Base-by-base conservation (phyloP, 1,140 invertebrate genomes). In the Bombus consobrinus region DNA sequence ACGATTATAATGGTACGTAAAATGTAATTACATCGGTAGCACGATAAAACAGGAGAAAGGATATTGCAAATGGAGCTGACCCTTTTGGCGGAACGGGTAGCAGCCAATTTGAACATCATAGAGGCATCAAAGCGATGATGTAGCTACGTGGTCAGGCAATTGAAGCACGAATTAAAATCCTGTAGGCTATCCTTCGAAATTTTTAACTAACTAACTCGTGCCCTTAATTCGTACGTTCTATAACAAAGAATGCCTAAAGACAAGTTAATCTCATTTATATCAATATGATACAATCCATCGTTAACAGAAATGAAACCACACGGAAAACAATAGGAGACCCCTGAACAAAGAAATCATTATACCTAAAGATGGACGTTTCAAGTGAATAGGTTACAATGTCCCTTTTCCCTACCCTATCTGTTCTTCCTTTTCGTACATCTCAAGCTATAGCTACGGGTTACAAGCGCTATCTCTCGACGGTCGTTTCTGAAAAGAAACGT, bases 111-210 rank as follows among this genome's bases (percentile, higher is more conserved):
- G 9, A 9, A 64, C 39, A 34, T 34, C 9, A 34, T 64, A 81
- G 37, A n/a, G 25, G 64, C 47, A 28, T 37, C 39, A 37, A 82
- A 82, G 69, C 69, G 71, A 82, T 22, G 57, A 3, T 28, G 41
- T 66, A 82, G 75, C 75, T 82, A 62, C 80, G 32, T 12, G 39
- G 34, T 53, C 53, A 6, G 69, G 57, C 39, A 62, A 81, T 53
- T 0, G 5, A 53, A 22, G 47, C 18, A 62, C 32, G 28, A 72
- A 72, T 81, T 43, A 41, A 41, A 81, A 57, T 59, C n/a, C 43
- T 57, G 22, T 47, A 22, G 18, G 6, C 5, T 53, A 22, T 22
- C 18, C 6, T 53, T 22, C 18, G 47, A 53, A 53, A 53, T 53
- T 53, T 53, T 8, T 53, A 53, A 22, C 18, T 22, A 53, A 53